These are phyloP conservation scores for Osmerus eperlanus DNA, from an alignment of 2,113 vertebrate genomes.

Conservation along the genomic window DNA sequence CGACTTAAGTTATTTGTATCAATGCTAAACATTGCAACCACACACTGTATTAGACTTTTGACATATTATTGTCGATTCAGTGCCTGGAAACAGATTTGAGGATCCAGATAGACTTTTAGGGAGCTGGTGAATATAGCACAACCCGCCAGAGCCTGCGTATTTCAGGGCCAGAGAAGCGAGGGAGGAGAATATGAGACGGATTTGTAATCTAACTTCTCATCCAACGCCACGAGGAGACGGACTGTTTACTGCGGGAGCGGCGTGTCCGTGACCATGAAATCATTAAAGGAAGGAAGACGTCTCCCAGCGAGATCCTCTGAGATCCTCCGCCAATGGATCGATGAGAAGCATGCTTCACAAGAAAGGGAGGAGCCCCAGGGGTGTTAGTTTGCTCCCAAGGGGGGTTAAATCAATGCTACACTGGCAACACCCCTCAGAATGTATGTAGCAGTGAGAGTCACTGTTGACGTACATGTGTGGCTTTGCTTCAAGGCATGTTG, in stretches of 20 bases:
- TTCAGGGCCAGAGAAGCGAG: background rate
- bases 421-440: background rate
- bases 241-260: background rate
- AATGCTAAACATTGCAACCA: no score
- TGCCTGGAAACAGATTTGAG: background rate
- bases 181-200: background rate
- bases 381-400: background rate
- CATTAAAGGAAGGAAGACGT: conserved; percentile 11
- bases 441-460: background rate
- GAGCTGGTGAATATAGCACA: background rate
- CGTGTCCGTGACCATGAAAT: background rate
- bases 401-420: conserved; percentile 5
- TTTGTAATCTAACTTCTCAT: conserved; percentile 8
- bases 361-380: background rate
- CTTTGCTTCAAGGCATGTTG: background rate
- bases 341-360: background rate
- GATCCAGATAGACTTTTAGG: background rate
- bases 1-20: no score
- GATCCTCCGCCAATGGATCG: background rate
- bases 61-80: background rate
- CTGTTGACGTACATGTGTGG: background rate
- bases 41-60: background rate
- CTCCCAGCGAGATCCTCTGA: background rate
- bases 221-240: background rate
- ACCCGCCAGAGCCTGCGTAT: background rate